Percentiles rank a stretch among this genome's conserved stretches.
These are phyloP conservation scores for Tolypeutes matacus DNA, from an alignment of 2,797 vertebrate genomes.

Conservation along the genomic window DNA sequence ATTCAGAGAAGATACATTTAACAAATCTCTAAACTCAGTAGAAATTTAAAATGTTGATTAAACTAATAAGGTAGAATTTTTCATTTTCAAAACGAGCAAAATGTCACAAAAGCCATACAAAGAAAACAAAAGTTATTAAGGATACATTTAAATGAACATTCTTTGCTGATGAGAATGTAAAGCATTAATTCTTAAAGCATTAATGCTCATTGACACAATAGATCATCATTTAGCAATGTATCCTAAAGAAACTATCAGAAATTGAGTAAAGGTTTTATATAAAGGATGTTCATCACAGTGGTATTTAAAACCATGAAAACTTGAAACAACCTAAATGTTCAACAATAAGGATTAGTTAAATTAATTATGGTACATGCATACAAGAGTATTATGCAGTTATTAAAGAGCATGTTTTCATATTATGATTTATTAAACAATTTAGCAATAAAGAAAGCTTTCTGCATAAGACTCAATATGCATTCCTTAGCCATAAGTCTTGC, in stretches of 20 bases:
- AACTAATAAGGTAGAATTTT: conserved; percentile 51
- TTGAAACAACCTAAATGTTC: conserved; percentile 40
- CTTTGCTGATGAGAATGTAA: conserved; percentile 32
- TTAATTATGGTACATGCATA: not conserved
- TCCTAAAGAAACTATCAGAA: not conserved
- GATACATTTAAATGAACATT: conserved; percentile 31
- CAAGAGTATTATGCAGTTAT: conserved; percentile 13
- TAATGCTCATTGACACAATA: conserved; percentile 30
- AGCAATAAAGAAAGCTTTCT: conserved; percentile 22
- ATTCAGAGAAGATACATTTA: conserved; percentile 32
- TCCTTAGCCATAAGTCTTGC: not conserved
- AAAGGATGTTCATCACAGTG: not conserved
- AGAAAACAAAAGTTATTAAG: not conserved
- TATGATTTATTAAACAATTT: not conserved
- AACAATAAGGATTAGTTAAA: not conserved
- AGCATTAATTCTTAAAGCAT: not conserved
- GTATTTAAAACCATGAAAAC: conserved; percentile 46
- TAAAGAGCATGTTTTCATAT: not conserved
- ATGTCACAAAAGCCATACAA: not conserved
- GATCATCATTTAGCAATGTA: not conserved
- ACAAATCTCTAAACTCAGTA: conserved; percentile 7
- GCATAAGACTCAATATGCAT: not conserved
- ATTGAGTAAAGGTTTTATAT: conserved; percentile 34
- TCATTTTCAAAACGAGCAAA: conserved; percentile 34
- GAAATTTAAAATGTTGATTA: not conserved